Percentiles rank a stretch among this genome's conserved stretches.
phyloP scores from a whole-genome alignment of 2,113 vertebrate genomes.

The Peucedramus taeniatus region DNA sequence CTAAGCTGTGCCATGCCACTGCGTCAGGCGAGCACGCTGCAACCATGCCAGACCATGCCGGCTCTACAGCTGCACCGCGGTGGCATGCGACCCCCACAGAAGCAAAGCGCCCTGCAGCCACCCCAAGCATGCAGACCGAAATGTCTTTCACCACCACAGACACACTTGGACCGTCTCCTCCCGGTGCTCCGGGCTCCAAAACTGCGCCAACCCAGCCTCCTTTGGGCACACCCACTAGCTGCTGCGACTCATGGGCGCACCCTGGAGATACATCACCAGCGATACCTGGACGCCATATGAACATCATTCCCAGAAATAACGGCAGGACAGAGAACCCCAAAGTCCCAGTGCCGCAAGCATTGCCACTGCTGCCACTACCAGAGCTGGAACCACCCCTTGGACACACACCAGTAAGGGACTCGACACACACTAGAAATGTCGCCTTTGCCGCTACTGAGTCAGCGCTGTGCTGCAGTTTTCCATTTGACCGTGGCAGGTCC shows the following conservation, averaged over 20 bases:
- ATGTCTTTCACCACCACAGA: too few relatives aligned
- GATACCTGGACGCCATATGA: neutral
- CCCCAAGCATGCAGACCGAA: neutral
- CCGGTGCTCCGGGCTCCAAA: neutral
- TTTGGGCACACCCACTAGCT: neutral
- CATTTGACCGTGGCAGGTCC: neutral
- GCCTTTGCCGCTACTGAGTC: too few relatives aligned
- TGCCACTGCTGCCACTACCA: fast-evolving
- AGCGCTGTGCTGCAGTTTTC: neutral
- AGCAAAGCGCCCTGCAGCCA: neutral
- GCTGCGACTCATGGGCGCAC: fast-evolving
- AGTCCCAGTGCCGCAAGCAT: fast-evolving
- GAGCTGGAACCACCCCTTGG: neutral
- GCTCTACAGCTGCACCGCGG: neutral
- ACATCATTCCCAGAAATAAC: neutral
- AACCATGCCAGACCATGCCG: neutral
- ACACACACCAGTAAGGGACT: too few relatives aligned
- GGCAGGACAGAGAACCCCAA: neutral
- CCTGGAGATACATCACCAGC: neutral
- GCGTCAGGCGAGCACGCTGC: neutral
- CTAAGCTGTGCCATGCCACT: neutral
- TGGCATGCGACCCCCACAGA: fast-evolving
- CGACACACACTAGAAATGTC: neutral
- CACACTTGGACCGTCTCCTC: neutral
- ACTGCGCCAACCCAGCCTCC: too few relatives aligned